Evolutionary conservation across 2,797 vertebrate genomes (phyloP).

Genomic region (Cynopterus sphinx): DNA sequence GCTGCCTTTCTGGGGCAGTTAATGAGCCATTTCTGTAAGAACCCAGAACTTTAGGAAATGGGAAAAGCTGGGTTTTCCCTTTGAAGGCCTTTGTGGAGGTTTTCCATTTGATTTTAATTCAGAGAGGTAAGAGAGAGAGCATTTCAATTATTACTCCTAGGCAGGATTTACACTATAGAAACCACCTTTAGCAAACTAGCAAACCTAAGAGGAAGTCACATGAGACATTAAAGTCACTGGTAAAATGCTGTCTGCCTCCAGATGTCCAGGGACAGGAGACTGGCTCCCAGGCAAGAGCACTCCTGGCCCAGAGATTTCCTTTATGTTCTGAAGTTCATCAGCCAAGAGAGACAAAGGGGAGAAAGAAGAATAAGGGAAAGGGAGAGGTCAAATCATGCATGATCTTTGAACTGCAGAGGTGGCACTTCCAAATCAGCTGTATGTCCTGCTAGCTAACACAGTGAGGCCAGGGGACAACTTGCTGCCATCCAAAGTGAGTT

Average conservation of each 20-base stretch:
- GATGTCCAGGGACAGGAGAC: rapidly evolving
- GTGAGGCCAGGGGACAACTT: not conserved
- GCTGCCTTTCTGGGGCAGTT: not conserved
- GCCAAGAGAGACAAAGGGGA: not conserved
- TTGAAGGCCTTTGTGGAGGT: not conserved
- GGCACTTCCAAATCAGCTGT: not conserved
- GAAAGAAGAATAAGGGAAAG: not conserved
- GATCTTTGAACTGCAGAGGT: not conserved
- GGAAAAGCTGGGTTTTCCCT: not conserved
- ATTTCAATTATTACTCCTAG: not conserved
- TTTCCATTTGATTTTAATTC: not conserved
- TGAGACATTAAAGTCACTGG: not conserved
- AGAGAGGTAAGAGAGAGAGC: not conserved
- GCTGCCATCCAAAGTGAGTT: not conserved
- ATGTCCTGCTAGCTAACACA: not conserved
- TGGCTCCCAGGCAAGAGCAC: not conserved
- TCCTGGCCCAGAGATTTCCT: not conserved
- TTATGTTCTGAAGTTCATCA: not conserved
- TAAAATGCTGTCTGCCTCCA: not conserved
- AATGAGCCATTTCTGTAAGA: not conserved
- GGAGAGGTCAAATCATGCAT: not conserved
- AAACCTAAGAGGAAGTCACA: not conserved
- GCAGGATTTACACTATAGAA: not conserved
- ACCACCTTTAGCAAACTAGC: not conserved
- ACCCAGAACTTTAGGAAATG: not conserved